Evolutionary conservation across 2,888 invertebrate genomes (phyloP), one percentile per base, ranked within the genome.

Genomic region (Notocelia uddmanniana): DNA sequence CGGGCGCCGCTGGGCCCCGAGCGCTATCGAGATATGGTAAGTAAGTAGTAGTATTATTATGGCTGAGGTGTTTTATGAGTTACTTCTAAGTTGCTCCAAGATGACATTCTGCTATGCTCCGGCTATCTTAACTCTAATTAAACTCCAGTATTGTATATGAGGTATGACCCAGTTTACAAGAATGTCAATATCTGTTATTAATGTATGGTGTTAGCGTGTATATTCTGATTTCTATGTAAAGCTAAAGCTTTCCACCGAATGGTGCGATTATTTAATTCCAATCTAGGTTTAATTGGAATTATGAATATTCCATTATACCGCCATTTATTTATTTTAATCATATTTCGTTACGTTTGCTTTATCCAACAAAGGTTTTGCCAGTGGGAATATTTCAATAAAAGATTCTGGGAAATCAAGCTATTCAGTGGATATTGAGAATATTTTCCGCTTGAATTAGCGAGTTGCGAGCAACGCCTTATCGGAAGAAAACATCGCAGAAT

Each of bases 381-480:
- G 50, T 50, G 19, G 50, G 19, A 50, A 50, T 11, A 50, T 23
- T 26, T 55, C 55, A 26, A 55, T 55, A 55, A 26, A 15, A 55
- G n/a, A 26, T 55, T 55, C 26, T 23, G 6, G n/a, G 15, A 55
- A 26, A 26, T 21, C 13, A 52, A 52, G 23, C 19, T 21, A 21
- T 52, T 55, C 23, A 26, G 26, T n/a, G 13, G 15, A n/a, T 23
- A 23, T 31, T 26, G 13, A n/a, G 23, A 57, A 57, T 57, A 57
- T 34, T 57, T 57, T 57, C 34, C 57, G 34, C 31, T 9, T 18
- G 57, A 34, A 57, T 26, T 55, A 55, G 55, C 57, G 57, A 57
- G 18, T 34, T 57, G 31, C 34, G 19, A 15, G 31, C 34, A 18
- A 15, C 57, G 57, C 57, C 34, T 18, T 57, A 57, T 57, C 57